Percentiles rank a stretch among this genome's conserved stretches.
These are phyloP conservation scores for Perithous albicinctus DNA, from an alignment of 2,888 invertebrate genomes.

Conservation along the genomic window DNA sequence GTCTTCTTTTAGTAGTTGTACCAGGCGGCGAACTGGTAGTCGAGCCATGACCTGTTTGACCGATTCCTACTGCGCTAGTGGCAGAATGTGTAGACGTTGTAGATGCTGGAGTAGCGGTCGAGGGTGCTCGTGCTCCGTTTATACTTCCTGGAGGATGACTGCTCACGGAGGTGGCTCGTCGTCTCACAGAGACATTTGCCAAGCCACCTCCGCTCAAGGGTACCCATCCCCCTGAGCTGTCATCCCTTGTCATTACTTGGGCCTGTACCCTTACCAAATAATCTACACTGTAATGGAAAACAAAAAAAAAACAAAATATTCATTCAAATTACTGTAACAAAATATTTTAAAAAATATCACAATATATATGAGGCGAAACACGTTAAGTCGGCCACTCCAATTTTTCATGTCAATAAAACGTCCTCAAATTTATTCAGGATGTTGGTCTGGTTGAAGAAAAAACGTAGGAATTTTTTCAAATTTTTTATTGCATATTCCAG, in stretches of 20 bases:
- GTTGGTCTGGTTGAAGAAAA: no score
- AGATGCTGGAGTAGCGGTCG: conserved; percentile 73
- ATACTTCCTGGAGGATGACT: conserved; percentile 76
- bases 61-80: conserved; percentile 73
- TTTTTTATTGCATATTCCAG: no score
- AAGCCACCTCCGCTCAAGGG: conserved; percentile 97
- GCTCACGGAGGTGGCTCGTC: conserved; percentile 87
- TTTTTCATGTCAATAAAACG: no score
- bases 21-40: conserved; percentile 83
- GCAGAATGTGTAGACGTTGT: conserved; percentile 72
- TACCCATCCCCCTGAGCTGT: conserved; percentile 98
- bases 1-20: conserved; percentile 88
- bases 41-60: conserved; percentile 78
- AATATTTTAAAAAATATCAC: no score
- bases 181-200: conserved; percentile 96
- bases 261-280: conserved; percentile 98
- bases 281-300: conserved; percentile 89
- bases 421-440: no score
- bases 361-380: no score
- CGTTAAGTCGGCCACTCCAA: no score
- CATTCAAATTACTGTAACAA: not conserved
- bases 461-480: no score
- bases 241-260: conserved; percentile 99
- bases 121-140: conserved; percentile 75
- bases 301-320: not conserved